Base-by-base conservation (phyloP, 1,140 invertebrate species). In the Danaus plexippus region DNA sequence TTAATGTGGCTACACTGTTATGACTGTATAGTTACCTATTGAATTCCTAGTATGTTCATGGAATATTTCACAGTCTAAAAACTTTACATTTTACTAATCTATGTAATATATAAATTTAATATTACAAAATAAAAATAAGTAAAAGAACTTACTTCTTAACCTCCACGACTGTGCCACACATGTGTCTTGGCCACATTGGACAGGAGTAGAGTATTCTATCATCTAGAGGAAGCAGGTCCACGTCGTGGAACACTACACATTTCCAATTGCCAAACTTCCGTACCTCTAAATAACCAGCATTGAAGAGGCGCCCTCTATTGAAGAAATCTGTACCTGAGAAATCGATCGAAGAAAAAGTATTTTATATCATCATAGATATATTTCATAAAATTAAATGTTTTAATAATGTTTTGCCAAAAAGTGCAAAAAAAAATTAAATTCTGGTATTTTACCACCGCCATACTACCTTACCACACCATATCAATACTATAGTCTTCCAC, bases 191-290 rank as follows among this genome's bases (percentile, higher is more conserved):
- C 75, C 95, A 94, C 53, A 92, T 91, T 1, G 94, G 94, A 83
- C 96, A 97, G 41, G 90, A 93, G 84, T 98, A 98, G 11, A 97
- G 82, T 83, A 97, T 98, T 53, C 92, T 87, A 73, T 96, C 94
- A 87, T 97, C 93, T 80, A 97, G 92, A 1, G 96, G 96, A 63
- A 98, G 78, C 54, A 98, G 88, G 83, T 98, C 96, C 12, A 98
- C 94, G 77, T 98, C 97, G 80, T 98, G 96, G 81, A 98, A 97
- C 61, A 98, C 91, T 75, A 96, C 96, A 84, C 96, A 98, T 63
- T 95, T 91, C 82, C 92, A 96, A 47, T 90, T 80, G 47, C 91
- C 89, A 49, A 92, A 85, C 75, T 95, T 94, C 63, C 92, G 81
- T 1, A 95, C 94, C 84, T 98, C 96, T 15, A 91, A 88, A 80